Evolutionary conservation across 1,140 invertebrate species (phyloP), one percentile per base, ranked within the genome.

Genomic region (Diorhabda carinulata): DNA sequence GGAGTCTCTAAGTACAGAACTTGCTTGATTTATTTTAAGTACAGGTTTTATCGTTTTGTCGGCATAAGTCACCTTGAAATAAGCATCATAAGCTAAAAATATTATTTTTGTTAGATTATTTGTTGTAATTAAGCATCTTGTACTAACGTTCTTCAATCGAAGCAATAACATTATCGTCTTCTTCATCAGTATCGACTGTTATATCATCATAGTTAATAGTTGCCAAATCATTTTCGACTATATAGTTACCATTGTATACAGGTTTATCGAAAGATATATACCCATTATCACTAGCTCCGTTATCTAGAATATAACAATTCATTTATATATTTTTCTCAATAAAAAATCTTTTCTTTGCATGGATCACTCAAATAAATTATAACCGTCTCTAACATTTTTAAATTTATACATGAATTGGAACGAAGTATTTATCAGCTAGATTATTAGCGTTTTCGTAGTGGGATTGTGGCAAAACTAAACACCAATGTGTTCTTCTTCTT

Each of bases 1-100:
- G 8, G 58, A 9, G 43, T 6, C n/a, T 25, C 8, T 8, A 9
- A 66, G 42, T 2, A 10, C 58, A 4, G 42, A 44, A 64, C 44
- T 42, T 41, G 69, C 25, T 8, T 6, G 9, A 5, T n/a, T 43
- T n/a, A 43, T 42, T 41, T 41, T 58, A 5, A 66, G 41, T 42
- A 6, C n/a, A 6, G 58, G 43, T 9, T 7, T 8, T 2, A 66
- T 47, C 25, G 9, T 6, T 42, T 70, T 61, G 5, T 64, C 44
- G 43, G 61, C 57, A 67, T 63, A 61, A 10, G 10, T 42, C 8
- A 52, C 10, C 2, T 43, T 5, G 59, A 70, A 70, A 44, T 66
- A 47, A 5, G 43, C 25, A 8, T 57, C 25, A 10, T 66, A 70
- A 25, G 9, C 68, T 70, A 40, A 45, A 66, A 64, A 70, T 45